phyloP scores from a whole-genome alignment of 1,140 invertebrate genomes.

The Aethina tumida region DNA sequence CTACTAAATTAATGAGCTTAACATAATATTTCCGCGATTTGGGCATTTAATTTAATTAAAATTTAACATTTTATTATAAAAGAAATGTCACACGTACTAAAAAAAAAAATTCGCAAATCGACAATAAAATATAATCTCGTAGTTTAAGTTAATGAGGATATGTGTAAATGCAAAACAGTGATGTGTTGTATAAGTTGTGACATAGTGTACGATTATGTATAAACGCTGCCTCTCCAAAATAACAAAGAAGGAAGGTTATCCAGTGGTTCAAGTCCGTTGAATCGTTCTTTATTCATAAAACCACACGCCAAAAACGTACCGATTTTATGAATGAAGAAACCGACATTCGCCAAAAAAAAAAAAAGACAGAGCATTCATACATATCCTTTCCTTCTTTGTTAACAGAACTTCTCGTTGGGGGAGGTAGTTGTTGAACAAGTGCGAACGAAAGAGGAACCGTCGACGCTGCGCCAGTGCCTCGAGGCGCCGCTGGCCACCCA shows the following conservation, averaged over 20 bases:
- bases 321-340: slow-evolving; percentile 1
- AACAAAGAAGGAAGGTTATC: slow-evolving; percentile 36
- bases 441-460: too few species aligned
- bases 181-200: slow-evolving; percentile 13
- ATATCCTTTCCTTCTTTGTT: slow-evolving; percentile 58
- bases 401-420: slow-evolving; percentile 47
- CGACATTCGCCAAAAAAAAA: slow-evolving; percentile 2
- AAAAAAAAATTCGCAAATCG: too few species aligned
- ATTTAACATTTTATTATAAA: too few species aligned
- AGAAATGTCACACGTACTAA: too few species aligned
- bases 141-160: too few species aligned
- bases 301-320: background rate
- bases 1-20: too few species aligned
- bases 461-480: slow-evolving; percentile 18
- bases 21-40: too few species aligned
- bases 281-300: background rate
- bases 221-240: slow-evolving; percentile 12
- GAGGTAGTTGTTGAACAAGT: slow-evolving; percentile 23
- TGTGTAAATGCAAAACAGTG: slow-evolving; percentile 18
- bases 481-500: slow-evolving; percentile 14
- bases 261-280: background rate
- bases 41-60: too few species aligned
- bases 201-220: slow-evolving; percentile 9
- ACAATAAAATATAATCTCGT: too few species aligned
- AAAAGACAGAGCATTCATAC: slow-evolving; percentile 33